Evolutionary conservation across 2,888 invertebrate genomes (phyloP).

Genomic region (Latrodectus hesperus): DNA sequence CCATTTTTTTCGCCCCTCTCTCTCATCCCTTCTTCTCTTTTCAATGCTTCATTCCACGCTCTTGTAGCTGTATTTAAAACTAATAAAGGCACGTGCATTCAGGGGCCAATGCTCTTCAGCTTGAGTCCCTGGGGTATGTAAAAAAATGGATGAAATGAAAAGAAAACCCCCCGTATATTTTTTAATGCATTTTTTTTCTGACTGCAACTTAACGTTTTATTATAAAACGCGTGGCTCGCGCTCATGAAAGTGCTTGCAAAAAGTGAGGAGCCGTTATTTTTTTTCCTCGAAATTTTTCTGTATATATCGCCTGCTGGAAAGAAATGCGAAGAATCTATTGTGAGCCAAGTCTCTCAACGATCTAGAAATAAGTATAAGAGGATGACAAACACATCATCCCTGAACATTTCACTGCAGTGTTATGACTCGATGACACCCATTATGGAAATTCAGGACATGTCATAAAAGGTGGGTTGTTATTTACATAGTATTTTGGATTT

Average conservation of each 20-base stretch:
- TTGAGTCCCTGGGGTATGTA: constrained; percentile 12
- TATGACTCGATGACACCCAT: background rate
- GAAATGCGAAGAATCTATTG: constrained; percentile 2
- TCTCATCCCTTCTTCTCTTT: constrained; percentile 3
- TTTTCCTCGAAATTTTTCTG: constrained; percentile 10
- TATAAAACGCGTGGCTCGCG: constrained; percentile 47
- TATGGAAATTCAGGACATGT: background rate
- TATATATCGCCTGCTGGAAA: background rate
- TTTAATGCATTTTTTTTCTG: constrained; percentile 22
- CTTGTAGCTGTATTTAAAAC: constrained; percentile 63
- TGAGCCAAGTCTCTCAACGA: background rate
- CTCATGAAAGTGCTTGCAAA: constrained; percentile 10
- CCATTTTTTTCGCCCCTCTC: background rate
- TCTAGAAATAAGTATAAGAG: background rate
- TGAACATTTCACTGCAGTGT: background rate
- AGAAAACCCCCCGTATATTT: constrained; percentile 21
- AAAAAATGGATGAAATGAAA: constrained; percentile 22
- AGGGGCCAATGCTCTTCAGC: constrained; percentile 59
- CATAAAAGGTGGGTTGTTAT: background rate
- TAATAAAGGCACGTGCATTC: constrained; percentile 57
- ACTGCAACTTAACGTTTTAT: constrained; percentile 52
- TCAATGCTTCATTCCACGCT: constrained; percentile 14
- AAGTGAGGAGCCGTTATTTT: constrained; percentile 12
- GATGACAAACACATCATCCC: background rate
- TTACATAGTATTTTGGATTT: background rate